Conservation (phyloP, 2,113 vertebrate species). For the Aleadryas rufinucha region DNA sequence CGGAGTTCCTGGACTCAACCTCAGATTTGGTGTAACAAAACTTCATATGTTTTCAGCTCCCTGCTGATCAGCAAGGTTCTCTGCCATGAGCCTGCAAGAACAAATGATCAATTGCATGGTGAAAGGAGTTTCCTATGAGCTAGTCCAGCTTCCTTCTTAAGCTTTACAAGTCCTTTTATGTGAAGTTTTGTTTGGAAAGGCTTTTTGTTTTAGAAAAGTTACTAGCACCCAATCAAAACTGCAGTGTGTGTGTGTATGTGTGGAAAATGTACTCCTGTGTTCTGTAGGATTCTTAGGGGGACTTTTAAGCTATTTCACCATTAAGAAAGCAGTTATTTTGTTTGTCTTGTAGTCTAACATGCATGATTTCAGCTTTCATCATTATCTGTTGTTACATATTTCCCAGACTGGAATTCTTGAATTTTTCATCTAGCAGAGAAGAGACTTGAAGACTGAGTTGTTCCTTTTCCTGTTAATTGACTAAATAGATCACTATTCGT, state of each 20-base stretch:
- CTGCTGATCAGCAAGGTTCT: not conserved
- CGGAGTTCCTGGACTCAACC: not conserved
- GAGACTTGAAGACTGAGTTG: not conserved
- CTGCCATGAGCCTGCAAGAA: not conserved
- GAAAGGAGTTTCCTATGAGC: not conserved
- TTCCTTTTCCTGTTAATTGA: not conserved
- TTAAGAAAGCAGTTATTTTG: not conserved
- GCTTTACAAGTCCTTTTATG: not conserved
- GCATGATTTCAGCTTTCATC: not conserved
- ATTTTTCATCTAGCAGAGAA: not conserved
- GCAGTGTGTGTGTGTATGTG: no score
- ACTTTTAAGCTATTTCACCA: not conserved
- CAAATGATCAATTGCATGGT: not conserved
- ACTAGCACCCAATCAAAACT: not conserved
- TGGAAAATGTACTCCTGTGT: not conserved
- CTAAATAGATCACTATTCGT: not conserved
- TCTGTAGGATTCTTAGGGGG: not conserved
- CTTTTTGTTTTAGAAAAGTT: not conserved
- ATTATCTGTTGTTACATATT: not conserved
- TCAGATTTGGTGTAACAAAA: not conserved
- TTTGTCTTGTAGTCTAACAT: not conserved
- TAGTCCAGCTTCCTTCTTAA: not conserved
- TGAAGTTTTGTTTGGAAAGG: not conserved
- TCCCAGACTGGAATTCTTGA: not conserved
- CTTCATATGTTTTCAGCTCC: not conserved